Evolutionary conservation across 2,797 vertebrate species (phyloP).

Genomic region (Protonibea diacanthus): DNA sequence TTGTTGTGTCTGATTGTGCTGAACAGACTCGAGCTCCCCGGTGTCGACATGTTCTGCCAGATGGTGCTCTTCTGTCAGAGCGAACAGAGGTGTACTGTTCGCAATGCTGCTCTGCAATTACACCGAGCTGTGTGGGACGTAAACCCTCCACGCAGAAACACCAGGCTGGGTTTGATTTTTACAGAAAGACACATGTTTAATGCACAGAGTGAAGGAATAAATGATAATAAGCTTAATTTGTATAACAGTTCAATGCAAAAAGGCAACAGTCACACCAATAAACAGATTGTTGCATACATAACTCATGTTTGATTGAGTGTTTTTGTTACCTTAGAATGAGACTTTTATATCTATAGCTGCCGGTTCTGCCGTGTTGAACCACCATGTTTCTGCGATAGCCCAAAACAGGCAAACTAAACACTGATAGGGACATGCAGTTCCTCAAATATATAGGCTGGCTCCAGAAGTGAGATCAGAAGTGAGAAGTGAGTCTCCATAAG

Average conservation of each 20-base stretch:
- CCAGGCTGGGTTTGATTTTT: neutral
- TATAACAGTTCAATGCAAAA: neutral
- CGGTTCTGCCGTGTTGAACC: too few relatives aligned
- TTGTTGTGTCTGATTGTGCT: slow-evolving; percentile 1
- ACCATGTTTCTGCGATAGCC: too few relatives aligned
- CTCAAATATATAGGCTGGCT: too few relatives aligned
- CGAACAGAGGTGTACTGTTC: slow-evolving; percentile 31
- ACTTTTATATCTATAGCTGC: too few relatives aligned
- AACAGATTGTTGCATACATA: too few relatives aligned
- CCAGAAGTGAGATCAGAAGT: too few relatives aligned
- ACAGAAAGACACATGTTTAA: neutral
- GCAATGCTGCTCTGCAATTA: neutral
- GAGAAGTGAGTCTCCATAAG: too few relatives aligned
- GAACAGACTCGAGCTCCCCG: slow-evolving; percentile 32
- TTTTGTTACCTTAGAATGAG: too few relatives aligned
- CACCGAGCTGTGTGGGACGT: neutral
- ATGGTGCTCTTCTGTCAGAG: slow-evolving; percentile 40
- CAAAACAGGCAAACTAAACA: too few relatives aligned
- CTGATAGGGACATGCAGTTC: too few relatives aligned
- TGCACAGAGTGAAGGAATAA: neutral
- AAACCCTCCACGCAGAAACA: neutral
- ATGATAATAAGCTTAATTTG: neutral
- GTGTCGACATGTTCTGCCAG: slow-evolving; percentile 28
- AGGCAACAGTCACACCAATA: too few relatives aligned
- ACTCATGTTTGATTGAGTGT: too few relatives aligned